Conservation (phyloP, 2,888 invertebrate genomes). For the Caenorhabditis sp. region DNA sequence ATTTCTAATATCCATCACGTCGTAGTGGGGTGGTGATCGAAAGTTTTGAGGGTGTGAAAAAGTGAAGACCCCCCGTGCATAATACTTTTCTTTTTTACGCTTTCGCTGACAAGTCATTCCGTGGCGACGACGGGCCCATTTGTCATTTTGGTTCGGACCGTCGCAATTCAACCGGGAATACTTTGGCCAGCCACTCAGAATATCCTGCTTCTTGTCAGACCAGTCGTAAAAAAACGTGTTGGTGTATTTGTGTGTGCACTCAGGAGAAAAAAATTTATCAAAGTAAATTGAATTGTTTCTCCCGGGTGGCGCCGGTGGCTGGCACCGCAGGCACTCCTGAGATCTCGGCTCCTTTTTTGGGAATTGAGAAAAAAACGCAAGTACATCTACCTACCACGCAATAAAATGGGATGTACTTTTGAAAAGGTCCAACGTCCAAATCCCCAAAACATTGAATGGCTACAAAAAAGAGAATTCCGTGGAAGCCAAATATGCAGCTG, state of each 20-base stretch:
- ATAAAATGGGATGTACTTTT: neutral
- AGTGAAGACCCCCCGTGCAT: conserved; percentile 59
- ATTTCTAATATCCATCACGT: conserved; percentile 60
- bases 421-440: neutral
- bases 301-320: conserved; percentile 55
- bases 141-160: conserved; percentile 45
- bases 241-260: conserved; percentile 23
- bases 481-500: conserved; percentile 37
- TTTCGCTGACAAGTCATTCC: conserved; percentile 56
- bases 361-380: conserved; percentile 46
- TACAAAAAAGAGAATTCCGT: too few species aligned
- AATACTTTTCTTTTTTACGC: conserved; percentile 62
- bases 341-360: conserved; percentile 40
- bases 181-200: conserved; percentile 21
- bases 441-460: too few species aligned
- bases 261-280: conserved; percentile 42
- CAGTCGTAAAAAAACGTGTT: conserved; percentile 45
- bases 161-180: conserved; percentile 65
- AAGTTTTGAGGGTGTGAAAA: conserved; percentile 24
- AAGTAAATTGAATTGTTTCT: conserved; percentile 56
- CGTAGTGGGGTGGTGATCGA: conserved; percentile 51
- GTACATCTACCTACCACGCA: conserved; percentile 4
- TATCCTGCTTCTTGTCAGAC: conserved; percentile 15
- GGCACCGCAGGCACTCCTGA: conserved; percentile 27
- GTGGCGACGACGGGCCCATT: conserved; percentile 37